These are phyloP conservation scores for Chaenocephalus aceratus DNA, from an alignment of 2,113 vertebrate species.

Conservation along the genomic window DNA sequence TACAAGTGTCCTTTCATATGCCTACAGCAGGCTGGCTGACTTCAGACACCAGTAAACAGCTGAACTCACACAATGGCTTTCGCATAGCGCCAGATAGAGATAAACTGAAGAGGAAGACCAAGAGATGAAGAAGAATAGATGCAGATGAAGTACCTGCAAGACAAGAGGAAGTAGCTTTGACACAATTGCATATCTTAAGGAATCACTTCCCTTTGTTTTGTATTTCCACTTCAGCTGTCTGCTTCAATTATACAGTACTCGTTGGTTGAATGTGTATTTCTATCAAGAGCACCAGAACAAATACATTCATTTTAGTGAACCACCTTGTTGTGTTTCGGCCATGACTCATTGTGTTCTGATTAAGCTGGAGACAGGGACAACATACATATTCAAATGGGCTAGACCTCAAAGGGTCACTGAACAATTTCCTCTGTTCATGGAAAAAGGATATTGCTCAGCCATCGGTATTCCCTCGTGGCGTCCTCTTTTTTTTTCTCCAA, in stretches of 20 bases:
- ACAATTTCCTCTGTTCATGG: slow-evolving; percentile 76
- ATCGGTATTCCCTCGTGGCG: slow-evolving; percentile 64
- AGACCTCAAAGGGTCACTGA: slow-evolving; percentile 73
- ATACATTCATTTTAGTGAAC: slow-evolving; percentile 63
- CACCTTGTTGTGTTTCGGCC: slow-evolving; percentile 70
- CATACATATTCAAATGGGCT: slow-evolving; percentile 73
- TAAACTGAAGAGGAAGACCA: slow-evolving; percentile 15
- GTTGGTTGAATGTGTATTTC: slow-evolving; percentile 43
- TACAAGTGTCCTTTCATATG: slow-evolving; percentile 66
- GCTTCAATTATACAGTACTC: slow-evolving; percentile 45
- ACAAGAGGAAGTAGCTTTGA: slow-evolving; percentile 19
- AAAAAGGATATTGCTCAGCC: slow-evolving; percentile 72
- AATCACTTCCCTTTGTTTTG: slow-evolving; percentile 23
- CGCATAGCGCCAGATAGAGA: slow-evolving; percentile 9
- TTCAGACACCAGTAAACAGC: slow-evolving; percentile 31
- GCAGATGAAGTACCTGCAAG: slow-evolving; percentile 31
- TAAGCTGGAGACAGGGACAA: slow-evolving; percentile 65
- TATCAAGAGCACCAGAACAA: slow-evolving; percentile 62
- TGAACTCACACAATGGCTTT: slow-evolving; percentile 34
- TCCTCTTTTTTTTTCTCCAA: slow-evolving; percentile 29
- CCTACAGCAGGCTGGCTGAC: slow-evolving; percentile 42
- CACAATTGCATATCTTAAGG: slow-evolving; percentile 20
- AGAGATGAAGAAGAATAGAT: slow-evolving; percentile 26
- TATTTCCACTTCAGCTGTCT: slow-evolving; percentile 26
- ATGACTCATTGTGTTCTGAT: slow-evolving; percentile 71